Evolutionary conservation across 1,140 invertebrate genomes (phyloP).

Genomic region (Drosophila leontia): DNA sequence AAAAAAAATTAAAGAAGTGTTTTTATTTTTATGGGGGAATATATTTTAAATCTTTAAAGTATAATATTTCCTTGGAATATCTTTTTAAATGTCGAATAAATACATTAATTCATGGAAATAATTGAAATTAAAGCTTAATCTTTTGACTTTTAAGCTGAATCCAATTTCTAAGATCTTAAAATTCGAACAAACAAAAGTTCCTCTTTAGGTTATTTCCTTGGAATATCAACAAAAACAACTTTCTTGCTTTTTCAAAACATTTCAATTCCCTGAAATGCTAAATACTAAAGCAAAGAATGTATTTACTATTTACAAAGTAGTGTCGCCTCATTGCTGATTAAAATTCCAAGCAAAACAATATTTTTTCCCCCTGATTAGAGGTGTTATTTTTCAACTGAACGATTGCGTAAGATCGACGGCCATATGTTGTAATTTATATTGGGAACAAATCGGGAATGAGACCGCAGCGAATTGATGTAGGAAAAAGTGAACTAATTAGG

Average conservation of each 20-base stretch:
- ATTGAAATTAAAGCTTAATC: neutral
- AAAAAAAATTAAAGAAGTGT: slow-evolving; percentile 52
- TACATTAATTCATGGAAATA: neutral
- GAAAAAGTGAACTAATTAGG: neutral
- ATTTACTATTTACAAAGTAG: slow-evolving; percentile 12
- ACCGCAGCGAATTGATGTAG: slow-evolving; percentile 16
- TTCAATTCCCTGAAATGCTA: neutral
- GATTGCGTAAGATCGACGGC: slow-evolving; percentile 23
- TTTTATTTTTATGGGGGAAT: neutral
- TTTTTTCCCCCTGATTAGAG: slow-evolving; percentile 13
- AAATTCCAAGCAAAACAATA: slow-evolving; percentile 6
- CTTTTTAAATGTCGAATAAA: neutral
- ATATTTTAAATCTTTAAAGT: no score
- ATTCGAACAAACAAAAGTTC: neutral
- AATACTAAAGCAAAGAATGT: neutral
- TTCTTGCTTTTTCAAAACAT: no score
- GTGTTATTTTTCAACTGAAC: slow-evolving; percentile 24
- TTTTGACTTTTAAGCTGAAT: neutral
- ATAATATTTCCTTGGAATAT: neutral
- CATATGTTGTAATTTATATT: slow-evolving; percentile 32
- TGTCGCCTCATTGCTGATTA: slow-evolving; percentile 17
- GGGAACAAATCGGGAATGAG: slow-evolving; percentile 8
- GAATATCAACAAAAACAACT: neutral
- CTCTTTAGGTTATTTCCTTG: no score
- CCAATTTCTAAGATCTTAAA: neutral